phyloP scores from a whole-genome alignment of 2,113 vertebrate genomes.

The Thalassoma bifasciatum region DNA sequence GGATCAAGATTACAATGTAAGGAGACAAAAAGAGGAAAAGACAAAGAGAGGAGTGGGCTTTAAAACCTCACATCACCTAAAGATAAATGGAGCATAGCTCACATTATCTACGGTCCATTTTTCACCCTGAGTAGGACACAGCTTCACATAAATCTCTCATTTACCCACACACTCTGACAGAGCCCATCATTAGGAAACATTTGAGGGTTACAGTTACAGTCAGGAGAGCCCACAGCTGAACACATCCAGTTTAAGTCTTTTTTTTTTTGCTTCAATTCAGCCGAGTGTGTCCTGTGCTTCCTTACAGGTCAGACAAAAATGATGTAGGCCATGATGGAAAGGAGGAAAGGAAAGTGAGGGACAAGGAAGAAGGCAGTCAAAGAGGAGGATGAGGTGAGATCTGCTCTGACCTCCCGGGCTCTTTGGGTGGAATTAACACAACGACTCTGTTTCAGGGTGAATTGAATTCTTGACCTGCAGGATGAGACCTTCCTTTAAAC shows the following conservation, averaged over 20 bases:
- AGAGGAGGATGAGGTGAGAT: neutral
- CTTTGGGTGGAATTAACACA: neutral
- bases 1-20: neutral
- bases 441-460: slow-evolving; percentile 5
- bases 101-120: neutral
- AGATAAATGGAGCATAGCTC: neutral
- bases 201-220: neutral
- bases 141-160: neutral
- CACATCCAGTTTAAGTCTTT: neutral
- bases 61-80: neutral
- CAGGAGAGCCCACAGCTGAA: neutral
- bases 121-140: neutral
- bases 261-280: neutral
- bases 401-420: too few relatives aligned
- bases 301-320: neutral
- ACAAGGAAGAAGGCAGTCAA: neutral
- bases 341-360: too few relatives aligned
- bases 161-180: slow-evolving; percentile 25
- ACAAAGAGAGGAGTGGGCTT: too few relatives aligned
- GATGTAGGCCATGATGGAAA: neutral
- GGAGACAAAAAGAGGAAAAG: too few relatives aligned
- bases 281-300: neutral
- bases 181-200: slow-evolving; percentile 26
- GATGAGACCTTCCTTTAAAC: slow-evolving; percentile 16
- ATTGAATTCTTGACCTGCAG: slow-evolving; percentile 16